Evolutionary conservation across 2,113 vertebrate species (phyloP), one percentile per base, ranked within the genome.

Genomic region (Rallus limicola): DNA sequence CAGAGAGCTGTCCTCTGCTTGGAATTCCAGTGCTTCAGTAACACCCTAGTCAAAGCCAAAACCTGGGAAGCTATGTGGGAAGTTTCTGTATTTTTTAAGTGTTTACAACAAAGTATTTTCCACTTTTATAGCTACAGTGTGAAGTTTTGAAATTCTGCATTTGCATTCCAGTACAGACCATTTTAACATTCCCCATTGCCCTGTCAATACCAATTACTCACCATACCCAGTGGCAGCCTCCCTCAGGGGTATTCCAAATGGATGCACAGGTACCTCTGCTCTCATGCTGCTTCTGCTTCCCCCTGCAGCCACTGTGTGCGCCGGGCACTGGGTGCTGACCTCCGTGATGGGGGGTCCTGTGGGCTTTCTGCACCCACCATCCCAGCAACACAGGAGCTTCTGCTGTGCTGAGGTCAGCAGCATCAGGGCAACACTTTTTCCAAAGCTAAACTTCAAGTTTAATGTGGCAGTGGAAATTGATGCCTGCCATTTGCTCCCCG

Each of bases 381-480:
- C 95, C 91, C 7, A 3, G 82, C 16, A 83, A 71, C 36, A 74
- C 93, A 84, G 96, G 94, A 62, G 92, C 97, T 38, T 91, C 56
- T n/a, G 67, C 89, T 1, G 12, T 97, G 76, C 96, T 98, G 97
- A 29, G 94, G 92, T 31, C 28, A 95, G 67, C 33, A 95, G 76
- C 42, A 69, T 93, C 17, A 44, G 96, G 11, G 92, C 97, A 76
- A 93, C 29, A 97, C 15, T 97, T 96, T 97, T 10, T 96, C 97
- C 64, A 98, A 98, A 95, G 94, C 96, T 63, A 97, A 96, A 78
- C 53, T 79, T 0, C 4, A 97, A 98, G 46, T 94, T 95, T 78
- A 97, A 97, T 0, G 42, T 93, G 53, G 95, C 97, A 1, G 88
- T 93, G 42, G 97, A 97, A 90, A 98, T 79, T 16, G 95, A 92